Evolutionary conservation across 2,113 vertebrate species (phyloP).

Genomic region (Dicerorhinus sumatrensis): DNA sequence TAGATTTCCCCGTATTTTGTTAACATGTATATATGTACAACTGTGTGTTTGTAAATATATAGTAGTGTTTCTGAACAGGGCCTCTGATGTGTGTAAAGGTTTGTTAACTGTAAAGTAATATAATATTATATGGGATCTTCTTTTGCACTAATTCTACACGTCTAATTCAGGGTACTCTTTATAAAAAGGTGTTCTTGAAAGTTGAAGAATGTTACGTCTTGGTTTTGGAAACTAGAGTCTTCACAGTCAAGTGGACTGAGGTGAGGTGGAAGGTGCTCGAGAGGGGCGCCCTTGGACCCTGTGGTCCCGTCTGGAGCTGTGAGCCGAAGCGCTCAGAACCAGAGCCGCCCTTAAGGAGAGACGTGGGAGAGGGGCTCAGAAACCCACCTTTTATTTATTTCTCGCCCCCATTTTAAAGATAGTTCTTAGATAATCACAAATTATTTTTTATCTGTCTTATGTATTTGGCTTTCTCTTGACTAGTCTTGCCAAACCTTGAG

Average conservation of each 20-base stretch:
- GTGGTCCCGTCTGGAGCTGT: neutral
- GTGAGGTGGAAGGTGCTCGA: rapidly evolving
- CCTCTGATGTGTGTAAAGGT: conserved; percentile 79
- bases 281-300: neutral
- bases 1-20: conserved; percentile 87
- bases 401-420: neutral
- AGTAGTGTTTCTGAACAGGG: conserved; percentile 60
- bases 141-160: conserved; percentile 79
- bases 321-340: neutral
- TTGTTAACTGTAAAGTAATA: conserved; percentile 85
- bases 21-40: conserved; percentile 89
- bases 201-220: conserved; percentile 9
- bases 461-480: neutral
- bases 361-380: rapidly evolving
- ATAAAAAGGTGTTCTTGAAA: conserved; percentile 32
- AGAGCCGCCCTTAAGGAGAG: neutral
- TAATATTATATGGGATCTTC: conserved; percentile 76
- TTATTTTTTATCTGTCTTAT: neutral
- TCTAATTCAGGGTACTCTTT: conserved; percentile 58
- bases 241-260: neutral
- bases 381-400: neutral
- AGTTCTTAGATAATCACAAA: neutral
- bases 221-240: neutral
- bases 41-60: conserved; percentile 87
- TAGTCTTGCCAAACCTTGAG: neutral